Evolutionary conservation across 2,888 invertebrate species (phyloP).

Genomic region (Drosophila dives): DNA sequence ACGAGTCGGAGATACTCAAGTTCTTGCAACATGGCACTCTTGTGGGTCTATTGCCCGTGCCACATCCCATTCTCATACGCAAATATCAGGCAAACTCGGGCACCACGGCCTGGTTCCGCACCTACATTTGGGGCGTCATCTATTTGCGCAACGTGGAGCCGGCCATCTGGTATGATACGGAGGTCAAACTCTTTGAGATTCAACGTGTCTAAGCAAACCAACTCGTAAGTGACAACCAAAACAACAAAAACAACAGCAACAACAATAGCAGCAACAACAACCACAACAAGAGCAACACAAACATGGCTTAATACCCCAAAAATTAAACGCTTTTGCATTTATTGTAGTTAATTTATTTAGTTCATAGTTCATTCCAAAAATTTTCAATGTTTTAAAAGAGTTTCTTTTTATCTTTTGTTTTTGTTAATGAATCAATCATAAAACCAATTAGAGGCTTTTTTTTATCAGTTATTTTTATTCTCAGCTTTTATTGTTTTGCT

Average conservation of each 20-base stretch:
- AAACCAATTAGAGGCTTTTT: slow-evolving; percentile 50
- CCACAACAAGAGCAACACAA: slow-evolving; percentile 24
- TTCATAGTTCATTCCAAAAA: slow-evolving; percentile 62
- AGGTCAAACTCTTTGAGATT: slow-evolving; percentile 99
- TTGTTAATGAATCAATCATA: slow-evolving; percentile 13
- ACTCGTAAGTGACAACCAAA: slow-evolving; percentile 37
- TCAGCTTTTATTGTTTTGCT: slow-evolving; percentile 29
- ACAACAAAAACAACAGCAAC: slow-evolving; percentile 21
- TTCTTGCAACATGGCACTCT: slow-evolving; percentile 99
- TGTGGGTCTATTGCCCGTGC: slow-evolving; percentile 98
- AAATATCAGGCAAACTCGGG: slow-evolving; percentile 99
- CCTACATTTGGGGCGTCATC: slow-evolving; percentile 99
- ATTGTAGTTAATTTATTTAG: slow-evolving; percentile 73
- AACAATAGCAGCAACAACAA: slow-evolving; percentile 15
- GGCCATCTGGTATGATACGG: slow-evolving; percentile 99
- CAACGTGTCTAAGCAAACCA: slow-evolving; percentile 90
- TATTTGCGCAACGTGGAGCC: slow-evolving; percentile 99
- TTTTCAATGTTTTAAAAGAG: slow-evolving; percentile 38
- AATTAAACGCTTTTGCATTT: slow-evolving; percentile 71
- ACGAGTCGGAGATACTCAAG: slow-evolving; percentile 99
- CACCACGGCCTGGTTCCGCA: slow-evolving; percentile 99
- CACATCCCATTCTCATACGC: slow-evolving; percentile 99
- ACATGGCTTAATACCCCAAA: slow-evolving; percentile 47
- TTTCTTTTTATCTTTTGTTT: slow-evolving; percentile 9
- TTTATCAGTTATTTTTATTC: slow-evolving; percentile 39